These are phyloP conservation scores for Lampris incognitus DNA, from an alignment of 2,113 vertebrate genomes.

Conservation along the genomic window DNA sequence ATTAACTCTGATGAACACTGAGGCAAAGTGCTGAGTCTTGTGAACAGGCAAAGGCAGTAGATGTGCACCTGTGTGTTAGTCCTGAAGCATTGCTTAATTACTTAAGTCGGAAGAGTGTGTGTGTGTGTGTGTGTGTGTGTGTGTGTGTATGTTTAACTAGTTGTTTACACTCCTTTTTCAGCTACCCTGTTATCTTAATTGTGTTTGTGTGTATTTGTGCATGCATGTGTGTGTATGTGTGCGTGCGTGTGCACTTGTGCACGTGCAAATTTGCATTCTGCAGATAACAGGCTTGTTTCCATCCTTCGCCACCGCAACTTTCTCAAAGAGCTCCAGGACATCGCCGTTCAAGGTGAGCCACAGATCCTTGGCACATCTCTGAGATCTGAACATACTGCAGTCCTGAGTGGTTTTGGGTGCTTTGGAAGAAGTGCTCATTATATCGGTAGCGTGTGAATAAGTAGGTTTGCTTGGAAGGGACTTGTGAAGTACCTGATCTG, in stretches of 20 bases:
- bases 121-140: conserved; percentile 1
- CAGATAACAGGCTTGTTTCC: conserved; percentile 92
- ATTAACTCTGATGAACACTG: conserved; percentile 65
- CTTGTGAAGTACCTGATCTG: too few species aligned
- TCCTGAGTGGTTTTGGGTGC: not conserved
- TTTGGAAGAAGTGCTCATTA: too few species aligned
- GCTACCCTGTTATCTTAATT: not conserved
- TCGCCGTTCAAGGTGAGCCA: conserved; percentile 89
- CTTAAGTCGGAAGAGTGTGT: not conserved
- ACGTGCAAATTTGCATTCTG: conserved; percentile 22
- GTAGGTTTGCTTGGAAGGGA: too few species aligned
- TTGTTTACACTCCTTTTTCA: not conserved
- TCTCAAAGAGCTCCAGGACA: conserved; percentile 91
- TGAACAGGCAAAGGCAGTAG: conserved; percentile 34
- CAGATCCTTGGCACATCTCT: not conserved
- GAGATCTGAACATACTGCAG: not conserved
- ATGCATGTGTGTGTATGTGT: conserved; percentile 24
- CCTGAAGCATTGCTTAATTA: not conserved
- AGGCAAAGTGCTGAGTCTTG: conserved; percentile 60
- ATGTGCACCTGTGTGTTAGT: conserved; percentile 26
- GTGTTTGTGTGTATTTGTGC: not conserved
- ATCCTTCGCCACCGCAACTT: conserved; percentile 92
- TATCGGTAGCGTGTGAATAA: too few species aligned
- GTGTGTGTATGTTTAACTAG: not conserved
- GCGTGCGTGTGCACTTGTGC: conserved; percentile 11